phyloP scores from a whole-genome alignment of 2,888 invertebrate genomes.

The Nasonia oneida region DNA sequence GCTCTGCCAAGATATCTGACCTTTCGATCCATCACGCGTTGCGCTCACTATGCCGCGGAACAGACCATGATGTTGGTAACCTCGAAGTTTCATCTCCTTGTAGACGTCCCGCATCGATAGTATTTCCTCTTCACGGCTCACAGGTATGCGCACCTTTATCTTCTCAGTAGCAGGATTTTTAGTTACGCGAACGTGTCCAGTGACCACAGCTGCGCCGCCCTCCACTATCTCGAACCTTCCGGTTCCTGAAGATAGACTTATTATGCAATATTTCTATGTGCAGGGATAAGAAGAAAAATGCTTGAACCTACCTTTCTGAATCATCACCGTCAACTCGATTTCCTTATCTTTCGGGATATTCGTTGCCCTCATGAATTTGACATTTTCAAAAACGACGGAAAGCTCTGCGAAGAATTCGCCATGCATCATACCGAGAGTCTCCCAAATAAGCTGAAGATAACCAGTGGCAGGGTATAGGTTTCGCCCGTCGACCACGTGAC shows the following conservation, averaged over 20 bases:
- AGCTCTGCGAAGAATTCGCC: constrained; percentile 85
- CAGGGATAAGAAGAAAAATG: background rate
- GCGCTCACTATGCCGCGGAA: constrained; percentile 81
- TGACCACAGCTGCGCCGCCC: constrained; percentile 85
- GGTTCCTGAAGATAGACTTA: constrained; percentile 71
- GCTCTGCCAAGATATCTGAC: constrained; percentile 81
- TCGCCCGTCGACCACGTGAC: constrained; percentile 92
- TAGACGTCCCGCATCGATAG: constrained; percentile 76
- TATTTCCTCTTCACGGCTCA: constrained; percentile 66
- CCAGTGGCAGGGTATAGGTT: constrained; percentile 92
- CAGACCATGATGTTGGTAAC: constrained; percentile 80
- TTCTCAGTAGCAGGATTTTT: constrained; percentile 76
- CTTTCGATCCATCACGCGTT: constrained; percentile 77
- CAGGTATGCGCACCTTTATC: constrained; percentile 67
- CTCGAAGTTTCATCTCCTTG: constrained; percentile 80
- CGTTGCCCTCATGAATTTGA: constrained; percentile 91
- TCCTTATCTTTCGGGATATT: constrained; percentile 85
- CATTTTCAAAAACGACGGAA: constrained; percentile 91
- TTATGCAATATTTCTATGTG: background rate
- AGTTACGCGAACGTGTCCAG: constrained; percentile 84
- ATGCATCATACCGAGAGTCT: constrained; percentile 85
- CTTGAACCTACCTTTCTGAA: constrained; percentile 81
- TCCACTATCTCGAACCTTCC: constrained; percentile 83
- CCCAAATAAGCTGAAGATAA: constrained; percentile 90
- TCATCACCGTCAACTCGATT: constrained; percentile 81